Percentiles rank a stretch among this genome's conserved stretches.
These are phyloP conservation scores for Morphnarchus princeps DNA, from an alignment of 2,113 vertebrate genomes.

Conservation along the genomic window DNA sequence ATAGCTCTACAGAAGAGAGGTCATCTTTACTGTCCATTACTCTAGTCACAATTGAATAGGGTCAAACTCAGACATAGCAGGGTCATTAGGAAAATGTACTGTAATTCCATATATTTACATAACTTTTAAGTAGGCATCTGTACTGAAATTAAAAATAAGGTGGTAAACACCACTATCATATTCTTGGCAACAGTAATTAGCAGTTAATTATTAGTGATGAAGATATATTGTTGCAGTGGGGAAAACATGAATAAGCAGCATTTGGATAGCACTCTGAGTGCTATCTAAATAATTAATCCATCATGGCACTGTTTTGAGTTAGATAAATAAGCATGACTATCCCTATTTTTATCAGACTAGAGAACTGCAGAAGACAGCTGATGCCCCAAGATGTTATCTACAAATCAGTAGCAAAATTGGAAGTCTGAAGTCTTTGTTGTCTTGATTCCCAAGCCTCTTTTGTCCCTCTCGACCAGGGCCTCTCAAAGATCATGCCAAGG, in stretches of 20 bases:
- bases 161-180: not conserved
- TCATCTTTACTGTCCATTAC: conserved; percentile 9
- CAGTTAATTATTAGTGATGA: conserved; percentile 55
- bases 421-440: not conserved
- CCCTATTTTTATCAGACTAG: conserved; percentile 7
- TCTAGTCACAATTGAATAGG: not conserved
- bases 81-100: conserved; percentile 37
- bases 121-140: conserved; percentile 17
- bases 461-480: not conserved
- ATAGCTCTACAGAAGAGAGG: not conserved
- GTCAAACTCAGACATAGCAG: conserved; percentile 7
- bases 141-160: conserved; percentile 9
- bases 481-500: not conserved
- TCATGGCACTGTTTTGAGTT: not conserved
- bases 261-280: not conserved
- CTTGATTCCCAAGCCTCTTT: not conserved
- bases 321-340: not conserved
- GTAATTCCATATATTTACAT: conserved; percentile 33
- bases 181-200: conserved; percentile 34
- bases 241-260: conserved; percentile 43
- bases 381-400: not conserved
- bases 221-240: conserved; percentile 40
- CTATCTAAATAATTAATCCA: conserved; percentile 33
- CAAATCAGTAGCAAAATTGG: not conserved
- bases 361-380: conserved; percentile 24